Percentiles rank a stretch among this genome's conserved stretches.
phyloP scores from a whole-genome alignment of 2,888 invertebrate species.

The Itoplectis maculator region DNA sequence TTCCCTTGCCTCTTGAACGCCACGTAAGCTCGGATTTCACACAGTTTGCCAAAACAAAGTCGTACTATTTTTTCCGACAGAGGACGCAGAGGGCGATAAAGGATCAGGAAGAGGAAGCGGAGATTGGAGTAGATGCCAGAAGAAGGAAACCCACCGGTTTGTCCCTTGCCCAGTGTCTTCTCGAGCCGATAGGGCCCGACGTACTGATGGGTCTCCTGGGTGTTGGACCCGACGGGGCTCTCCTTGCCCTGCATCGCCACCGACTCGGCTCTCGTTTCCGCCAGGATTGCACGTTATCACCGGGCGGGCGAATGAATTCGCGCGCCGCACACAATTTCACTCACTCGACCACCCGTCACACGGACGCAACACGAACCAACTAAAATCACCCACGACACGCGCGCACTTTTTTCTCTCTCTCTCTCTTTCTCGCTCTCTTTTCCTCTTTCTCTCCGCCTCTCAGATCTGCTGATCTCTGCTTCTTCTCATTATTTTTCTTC shows the following conservation, averaged over 20 bases:
- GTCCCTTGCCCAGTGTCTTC: slow-evolving; percentile 99
- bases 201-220: slow-evolving; percentile 93
- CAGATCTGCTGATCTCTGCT: slow-evolving; percentile 57
- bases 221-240: slow-evolving; percentile 80
- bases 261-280: slow-evolving; percentile 77
- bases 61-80: too few species aligned
- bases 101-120: not conserved
- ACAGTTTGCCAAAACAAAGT: too few species aligned
- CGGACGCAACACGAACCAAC: not conserved
- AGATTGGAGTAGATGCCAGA: not conserved
- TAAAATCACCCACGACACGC: slow-evolving; percentile 39
- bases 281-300: slow-evolving; percentile 75
- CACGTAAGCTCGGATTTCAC: too few species aligned
- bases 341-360: slow-evolving; percentile 51
- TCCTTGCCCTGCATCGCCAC: slow-evolving; percentile 82
- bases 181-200: slow-evolving; percentile 99
- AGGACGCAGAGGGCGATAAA: too few species aligned
- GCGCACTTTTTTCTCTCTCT: slow-evolving; percentile 37
- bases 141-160: slow-evolving; percentile 92
- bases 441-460: slow-evolving; percentile 42
- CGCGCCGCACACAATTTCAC: slow-evolving; percentile 60
- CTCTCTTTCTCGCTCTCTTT: too few species aligned
- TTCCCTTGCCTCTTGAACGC: too few species aligned
- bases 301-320: slow-evolving; percentile 61
- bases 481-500: slow-evolving; percentile 64